phyloP scores from a whole-genome alignment of 2,888 invertebrate genomes.

The Tromatobia lineatoria region DNA sequence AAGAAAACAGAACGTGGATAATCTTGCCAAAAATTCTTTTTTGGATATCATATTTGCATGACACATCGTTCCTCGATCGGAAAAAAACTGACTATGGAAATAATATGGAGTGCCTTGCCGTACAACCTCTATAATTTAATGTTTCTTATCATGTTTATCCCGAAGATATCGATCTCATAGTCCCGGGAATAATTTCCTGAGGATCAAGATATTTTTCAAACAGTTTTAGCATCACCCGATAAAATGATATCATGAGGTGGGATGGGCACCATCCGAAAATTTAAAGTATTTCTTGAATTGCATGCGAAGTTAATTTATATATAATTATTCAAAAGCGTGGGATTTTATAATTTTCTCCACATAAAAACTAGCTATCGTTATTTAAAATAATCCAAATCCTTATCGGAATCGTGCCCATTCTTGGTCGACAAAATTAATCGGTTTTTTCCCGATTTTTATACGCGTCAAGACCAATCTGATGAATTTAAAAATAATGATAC shows the following conservation, averaged over 20 bases:
- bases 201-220: conserved; percentile 39
- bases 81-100: conserved; percentile 39
- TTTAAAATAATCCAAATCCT: no score
- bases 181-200: conserved; percentile 1
- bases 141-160: conserved; percentile 42
- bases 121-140: conserved; percentile 50
- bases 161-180: conserved; percentile 21
- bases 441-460: conserved; percentile 9
- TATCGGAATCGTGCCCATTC: no score
- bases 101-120: conserved; percentile 65
- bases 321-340: no score
- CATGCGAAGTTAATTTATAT: no score
- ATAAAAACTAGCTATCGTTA: no score
- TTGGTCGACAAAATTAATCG: neutral
- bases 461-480: conserved; percentile 9
- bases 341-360: no score
- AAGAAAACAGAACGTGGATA: conserved; percentile 4
- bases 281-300: no score
- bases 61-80: conserved; percentile 55
- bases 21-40: conserved; percentile 40
- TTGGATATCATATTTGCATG: conserved; percentile 30
- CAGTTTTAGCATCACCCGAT: neutral
- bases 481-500: neutral
- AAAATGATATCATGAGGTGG: conserved; percentile 10
- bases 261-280: no score